A percentile compares a stretch with the other conserved stretches of the same genome.
Conservation (phyloP, 2,797 vertebrate species). For the Notolabrus celidotus region DNA sequence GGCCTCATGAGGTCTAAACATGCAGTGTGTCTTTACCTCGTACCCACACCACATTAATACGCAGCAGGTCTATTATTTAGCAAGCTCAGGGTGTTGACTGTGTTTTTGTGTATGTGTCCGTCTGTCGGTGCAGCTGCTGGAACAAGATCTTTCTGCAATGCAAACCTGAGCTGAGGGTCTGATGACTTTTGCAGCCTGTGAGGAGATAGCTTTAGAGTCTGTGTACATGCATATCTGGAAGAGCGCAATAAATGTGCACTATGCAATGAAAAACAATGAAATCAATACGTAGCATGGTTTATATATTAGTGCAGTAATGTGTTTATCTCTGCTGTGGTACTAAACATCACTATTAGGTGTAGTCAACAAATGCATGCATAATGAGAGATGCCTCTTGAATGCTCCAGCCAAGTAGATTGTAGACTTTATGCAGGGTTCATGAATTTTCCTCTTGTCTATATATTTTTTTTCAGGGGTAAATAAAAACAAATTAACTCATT, state of each 20-base stretch:
- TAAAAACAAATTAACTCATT: no score
- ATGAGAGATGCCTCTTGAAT: background rate
- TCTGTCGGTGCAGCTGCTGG: slow-evolving; percentile 70
- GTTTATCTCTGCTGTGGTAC: slow-evolving; percentile 3
- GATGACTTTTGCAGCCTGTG: slow-evolving; percentile 68
- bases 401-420: slow-evolving; percentile 22
- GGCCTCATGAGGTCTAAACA: background rate
- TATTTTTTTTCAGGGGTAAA: background rate
- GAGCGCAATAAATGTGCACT: slow-evolving; percentile 19
- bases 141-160: slow-evolving; percentile 68
- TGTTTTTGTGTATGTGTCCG: slow-evolving; percentile 38
- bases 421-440: slow-evolving; percentile 30
- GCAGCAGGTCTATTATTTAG: slow-evolving; percentile 23
- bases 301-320: background rate
- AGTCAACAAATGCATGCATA: slow-evolving; percentile 20
- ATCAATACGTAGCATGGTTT: slow-evolving; percentile 7
- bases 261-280: slow-evolving; percentile 33
- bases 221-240: slow-evolving; percentile 32
- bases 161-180: slow-evolving; percentile 75
- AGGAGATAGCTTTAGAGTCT: slow-evolving; percentile 58
- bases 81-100: slow-evolving; percentile 35
- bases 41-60: background rate
- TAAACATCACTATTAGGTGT: slow-evolving; percentile 5
- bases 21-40: background rate
- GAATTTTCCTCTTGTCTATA: slow-evolving; percentile 36